A percentile compares a stretch with the other conserved stretches of the same genome.
phyloP scores from a whole-genome alignment of 2,113 vertebrate species.

The Heliornis fulica region DNA sequence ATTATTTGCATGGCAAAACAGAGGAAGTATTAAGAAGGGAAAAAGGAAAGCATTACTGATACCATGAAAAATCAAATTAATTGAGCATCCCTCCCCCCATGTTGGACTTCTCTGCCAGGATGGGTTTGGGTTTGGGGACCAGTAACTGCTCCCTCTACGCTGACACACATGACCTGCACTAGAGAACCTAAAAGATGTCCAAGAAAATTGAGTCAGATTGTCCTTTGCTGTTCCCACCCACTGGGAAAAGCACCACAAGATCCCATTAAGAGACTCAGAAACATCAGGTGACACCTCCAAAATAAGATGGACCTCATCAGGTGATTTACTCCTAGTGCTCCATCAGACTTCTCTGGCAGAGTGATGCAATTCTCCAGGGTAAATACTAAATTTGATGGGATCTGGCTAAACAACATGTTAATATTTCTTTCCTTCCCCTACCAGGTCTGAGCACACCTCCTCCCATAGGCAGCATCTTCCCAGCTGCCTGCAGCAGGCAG shows the following conservation, averaged over 20 bases:
- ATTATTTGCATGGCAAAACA: not conserved
- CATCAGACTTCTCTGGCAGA: not conserved
- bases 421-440: not conserved
- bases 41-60: not conserved
- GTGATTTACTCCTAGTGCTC: not conserved
- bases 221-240: not conserved
- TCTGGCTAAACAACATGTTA: not conserved
- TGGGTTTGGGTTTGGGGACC: not conserved
- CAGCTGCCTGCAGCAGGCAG: not conserved
- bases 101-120: not conserved
- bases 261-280: not conserved
- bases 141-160: not conserved
- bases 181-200: too few relatives aligned
- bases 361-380: not conserved
- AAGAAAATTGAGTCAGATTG: not conserved
- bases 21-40: not conserved
- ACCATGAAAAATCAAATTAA: not conserved
- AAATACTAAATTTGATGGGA: not conserved
- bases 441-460: not conserved
- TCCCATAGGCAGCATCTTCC: not conserved
- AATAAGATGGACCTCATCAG: not conserved
- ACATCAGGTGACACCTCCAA: not conserved
- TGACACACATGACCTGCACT: not conserved
- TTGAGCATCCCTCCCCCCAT: not conserved
- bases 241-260: not conserved